These are phyloP conservation scores for silkworm (Bombyx mori) DNA, from an alignment of 1,140 invertebrate species.

Conservation along the genomic window ASM3026992v2 NC_085111.1:8581001-8581500, in stretches of 20 bases:
- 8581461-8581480: no score
- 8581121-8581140: constrained; percentile 9
- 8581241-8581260: constrained; percentile 54
- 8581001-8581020: no score
- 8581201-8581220: constrained; percentile 58
- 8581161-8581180: constrained; percentile 35
- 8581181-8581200: constrained; percentile 62
- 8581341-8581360: no score
- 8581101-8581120: constrained; percentile 17
- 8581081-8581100: constrained; percentile 14
- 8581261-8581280: constrained; percentile 48
- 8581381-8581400: no score
- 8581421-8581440: no score
- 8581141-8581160: constrained; percentile 18
- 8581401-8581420: no score
- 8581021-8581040: no score
- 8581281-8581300: constrained; percentile 18
- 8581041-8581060: constrained; percentile 16
- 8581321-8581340: no score
- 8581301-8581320: no score
- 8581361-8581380: no score
- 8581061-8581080: constrained; percentile 22
- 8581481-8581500: no score
- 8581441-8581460: no score
- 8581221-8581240: constrained; percentile 61